Percentiles rank a stretch among this genome's conserved stretches.
phyloP scores from a whole-genome alignment of 1,140 invertebrate species.

The Meloidogyne chitwoodi region DNA sequence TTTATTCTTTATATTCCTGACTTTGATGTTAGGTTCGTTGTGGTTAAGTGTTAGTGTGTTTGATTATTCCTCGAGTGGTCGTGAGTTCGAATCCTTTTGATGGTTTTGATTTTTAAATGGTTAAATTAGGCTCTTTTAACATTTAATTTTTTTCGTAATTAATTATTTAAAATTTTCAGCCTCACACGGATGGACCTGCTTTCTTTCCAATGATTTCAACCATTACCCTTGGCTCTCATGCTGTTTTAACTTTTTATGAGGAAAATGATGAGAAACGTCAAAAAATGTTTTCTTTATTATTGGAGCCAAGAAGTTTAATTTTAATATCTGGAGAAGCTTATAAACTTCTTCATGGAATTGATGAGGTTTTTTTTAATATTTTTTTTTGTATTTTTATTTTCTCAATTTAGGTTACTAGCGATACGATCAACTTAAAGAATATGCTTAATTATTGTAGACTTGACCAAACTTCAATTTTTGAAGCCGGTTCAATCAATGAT shows the following conservation, averaged over 20 bases:
- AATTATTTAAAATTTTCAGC: conserved; percentile 63
- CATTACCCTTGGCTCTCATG: conserved; percentile 82
- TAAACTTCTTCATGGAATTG: conserved; percentile 82
- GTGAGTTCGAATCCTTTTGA: not conserved
- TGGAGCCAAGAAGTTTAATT: conserved; percentile 82
- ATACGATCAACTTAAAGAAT: conserved; percentile 60
- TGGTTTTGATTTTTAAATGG: not conserved
- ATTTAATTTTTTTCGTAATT: not conserved
- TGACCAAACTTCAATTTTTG: not conserved
- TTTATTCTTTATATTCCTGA: not conserved
- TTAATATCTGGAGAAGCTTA: conserved; percentile 80
- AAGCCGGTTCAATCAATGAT: not conserved
- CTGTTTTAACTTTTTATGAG: conserved; percentile 78
- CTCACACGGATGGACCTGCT: conserved; percentile 87
- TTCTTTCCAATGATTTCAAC: conserved; percentile 89
- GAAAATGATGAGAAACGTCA: conserved; percentile 26
- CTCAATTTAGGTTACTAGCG: conserved; percentile 64
- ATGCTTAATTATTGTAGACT: not conserved
- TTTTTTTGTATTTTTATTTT: conserved; percentile 60
- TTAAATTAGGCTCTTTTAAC: no score
- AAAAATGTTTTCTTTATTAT: conserved; percentile 67
- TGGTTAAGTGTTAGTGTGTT: not conserved
- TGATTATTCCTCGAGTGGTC: not conserved
- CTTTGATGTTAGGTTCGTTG: not conserved
- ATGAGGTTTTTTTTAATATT: conserved; percentile 66